phyloP scores from a whole-genome alignment of 2,888 invertebrate species.

The Noctua fimbriata region DNA sequence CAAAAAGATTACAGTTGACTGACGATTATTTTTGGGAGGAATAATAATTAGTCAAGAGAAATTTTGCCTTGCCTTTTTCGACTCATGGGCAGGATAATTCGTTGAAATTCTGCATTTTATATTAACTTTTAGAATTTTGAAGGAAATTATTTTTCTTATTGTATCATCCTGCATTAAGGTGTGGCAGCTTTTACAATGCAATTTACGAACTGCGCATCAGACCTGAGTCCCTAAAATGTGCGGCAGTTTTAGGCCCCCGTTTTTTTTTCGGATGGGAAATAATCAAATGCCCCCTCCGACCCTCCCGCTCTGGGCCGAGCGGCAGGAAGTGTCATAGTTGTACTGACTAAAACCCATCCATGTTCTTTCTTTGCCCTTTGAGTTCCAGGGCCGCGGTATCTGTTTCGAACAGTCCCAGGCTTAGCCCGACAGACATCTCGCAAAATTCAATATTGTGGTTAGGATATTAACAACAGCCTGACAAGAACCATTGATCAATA shows the following conservation, averaged over 20 bases:
- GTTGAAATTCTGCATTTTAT: conserved; percentile 5
- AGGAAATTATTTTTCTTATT: neutral
- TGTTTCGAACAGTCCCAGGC: too few relatives aligned
- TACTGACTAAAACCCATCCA: too few relatives aligned
- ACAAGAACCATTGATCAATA: neutral
- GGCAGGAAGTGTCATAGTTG: too few relatives aligned
- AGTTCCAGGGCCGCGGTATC: too few relatives aligned
- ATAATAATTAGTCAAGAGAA: conserved; percentile 25
- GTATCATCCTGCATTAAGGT: neutral
- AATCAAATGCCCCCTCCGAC: too few relatives aligned
- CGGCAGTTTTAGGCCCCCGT: too few relatives aligned
- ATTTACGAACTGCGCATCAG: too few relatives aligned
- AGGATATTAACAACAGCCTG: neutral
- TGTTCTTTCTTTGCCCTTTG: too few relatives aligned
- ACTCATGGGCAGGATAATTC: neutral
- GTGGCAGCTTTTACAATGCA: too few relatives aligned
- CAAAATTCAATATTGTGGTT: neutral
- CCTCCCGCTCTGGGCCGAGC: too few relatives aligned
- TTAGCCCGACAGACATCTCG: neutral
- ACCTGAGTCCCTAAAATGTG: too few relatives aligned
- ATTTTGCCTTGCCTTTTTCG: conserved; percentile 2
- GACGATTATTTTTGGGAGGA: conserved; percentile 38
- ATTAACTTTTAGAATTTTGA: neutral
- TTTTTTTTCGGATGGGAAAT: too few relatives aligned
- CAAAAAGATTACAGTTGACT: conserved; percentile 42